These are phyloP conservation scores for Guaruba guarouba DNA, from an alignment of 2,113 vertebrate species.

Conservation along the genomic window DNA sequence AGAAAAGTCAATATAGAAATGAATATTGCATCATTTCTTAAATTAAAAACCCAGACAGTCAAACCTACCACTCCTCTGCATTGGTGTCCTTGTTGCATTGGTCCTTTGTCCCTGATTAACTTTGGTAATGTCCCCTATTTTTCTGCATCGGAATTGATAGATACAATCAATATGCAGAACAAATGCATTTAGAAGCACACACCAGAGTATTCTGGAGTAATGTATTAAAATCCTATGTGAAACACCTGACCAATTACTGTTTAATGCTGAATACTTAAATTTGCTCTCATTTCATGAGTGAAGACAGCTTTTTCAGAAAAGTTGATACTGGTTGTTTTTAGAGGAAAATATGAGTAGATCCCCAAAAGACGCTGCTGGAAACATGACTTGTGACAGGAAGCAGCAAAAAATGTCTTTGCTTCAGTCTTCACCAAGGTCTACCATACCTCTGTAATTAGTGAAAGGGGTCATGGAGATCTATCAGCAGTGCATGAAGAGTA, in stretches of 20 bases:
- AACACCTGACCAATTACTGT: neutral
- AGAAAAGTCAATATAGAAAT: neutral
- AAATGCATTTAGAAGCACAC: neutral
- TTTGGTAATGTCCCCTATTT: neutral
- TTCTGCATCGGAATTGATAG: neutral
- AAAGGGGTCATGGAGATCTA: neutral
- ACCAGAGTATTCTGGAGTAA: neutral
- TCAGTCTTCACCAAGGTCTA: neutral
- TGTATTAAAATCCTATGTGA: neutral
- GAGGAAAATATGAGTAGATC: neutral
- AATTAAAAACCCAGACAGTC: neutral
- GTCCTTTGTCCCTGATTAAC: neutral
- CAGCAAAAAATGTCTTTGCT: neutral
- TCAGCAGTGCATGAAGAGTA: neutral
- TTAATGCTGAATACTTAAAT: neutral
- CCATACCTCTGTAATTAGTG: neutral
- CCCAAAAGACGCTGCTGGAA: neutral
- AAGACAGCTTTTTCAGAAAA: neutral
- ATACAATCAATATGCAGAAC: neutral
- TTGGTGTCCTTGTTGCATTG: neutral
- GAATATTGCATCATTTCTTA: neutral
- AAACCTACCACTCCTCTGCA: neutral
- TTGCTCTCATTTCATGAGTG: neutral
- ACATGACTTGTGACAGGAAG: neutral
- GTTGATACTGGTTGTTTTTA: neutral